A percentile compares a stretch with the other conserved stretches of the same genome.
phyloP scores from a whole-genome alignment of 1,140 invertebrate genomes.

The Euschistus heros region DNA sequence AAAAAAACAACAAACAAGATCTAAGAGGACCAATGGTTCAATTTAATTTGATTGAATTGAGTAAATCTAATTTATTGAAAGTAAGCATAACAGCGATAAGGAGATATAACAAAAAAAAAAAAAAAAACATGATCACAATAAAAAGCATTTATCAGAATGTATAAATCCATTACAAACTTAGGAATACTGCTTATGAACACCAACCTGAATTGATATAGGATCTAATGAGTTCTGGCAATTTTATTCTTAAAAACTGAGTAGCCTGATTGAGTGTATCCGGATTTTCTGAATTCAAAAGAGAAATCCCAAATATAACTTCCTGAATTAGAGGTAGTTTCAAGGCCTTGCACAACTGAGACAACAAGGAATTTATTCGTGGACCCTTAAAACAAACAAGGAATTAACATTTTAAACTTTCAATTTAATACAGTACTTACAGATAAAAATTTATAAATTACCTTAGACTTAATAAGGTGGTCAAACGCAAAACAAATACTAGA shows the following conservation, averaged over 20 bases:
- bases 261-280: conserved; percentile 60
- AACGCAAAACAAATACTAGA: conserved; percentile 69
- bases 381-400: conserved; percentile 31
- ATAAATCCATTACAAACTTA: no score
- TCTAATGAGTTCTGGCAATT: conserved; percentile 72
- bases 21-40: no score
- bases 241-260: conserved; percentile 63
- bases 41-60: no score
- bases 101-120: no score
- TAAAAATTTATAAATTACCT: conserved; percentile 38
- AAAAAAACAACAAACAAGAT: no score
- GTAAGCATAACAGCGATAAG: no score
- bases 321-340: conserved; percentile 73
- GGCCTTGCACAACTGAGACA: conserved; percentile 70
- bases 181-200: not conserved
- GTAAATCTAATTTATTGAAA: no score
- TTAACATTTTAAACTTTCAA: not conserved
- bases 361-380: conserved; percentile 56
- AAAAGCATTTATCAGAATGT: no score
- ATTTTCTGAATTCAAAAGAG: conserved; percentile 66
- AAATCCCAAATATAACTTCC: conserved; percentile 79
- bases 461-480: conserved; percentile 51
- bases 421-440: not conserved
- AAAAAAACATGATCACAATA: no score
- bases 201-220: conserved; percentile 66